phyloP scores from a whole-genome alignment of 2,888 invertebrate species.

The Conchocele bisecta region DNA sequence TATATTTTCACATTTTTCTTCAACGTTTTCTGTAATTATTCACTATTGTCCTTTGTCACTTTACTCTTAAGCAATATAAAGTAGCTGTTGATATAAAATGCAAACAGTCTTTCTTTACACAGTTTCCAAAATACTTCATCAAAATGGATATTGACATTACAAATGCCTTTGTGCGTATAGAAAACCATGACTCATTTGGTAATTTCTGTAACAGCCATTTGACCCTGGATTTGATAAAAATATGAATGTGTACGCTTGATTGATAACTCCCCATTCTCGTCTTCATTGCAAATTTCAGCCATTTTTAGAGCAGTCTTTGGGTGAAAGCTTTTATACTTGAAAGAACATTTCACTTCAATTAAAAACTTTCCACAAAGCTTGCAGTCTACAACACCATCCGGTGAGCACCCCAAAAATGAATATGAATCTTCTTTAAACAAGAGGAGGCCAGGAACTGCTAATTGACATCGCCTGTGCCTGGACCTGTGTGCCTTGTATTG shows the following conservation, averaged over 20 bases:
- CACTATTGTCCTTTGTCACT: not conserved
- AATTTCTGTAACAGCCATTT: slow-evolving; percentile 19
- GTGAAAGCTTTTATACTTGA: slow-evolving; percentile 11
- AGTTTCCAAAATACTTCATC: slow-evolving; percentile 13
- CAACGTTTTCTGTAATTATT: too few species aligned
- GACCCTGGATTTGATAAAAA: slow-evolving; percentile 8
- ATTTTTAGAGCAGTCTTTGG: slow-evolving; percentile 12
- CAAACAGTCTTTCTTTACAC: not conserved
- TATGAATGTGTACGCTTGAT: not conserved
- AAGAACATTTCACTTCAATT: slow-evolving; percentile 19
- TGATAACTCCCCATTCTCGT: not conserved
- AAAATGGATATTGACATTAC: too few species aligned
- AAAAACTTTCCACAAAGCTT: slow-evolving; percentile 19
- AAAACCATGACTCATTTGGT: slow-evolving; percentile 2
- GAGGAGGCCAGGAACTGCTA: slow-evolving; percentile 5
- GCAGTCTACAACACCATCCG: slow-evolving; percentile 11
- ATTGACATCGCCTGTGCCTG: slow-evolving; percentile 11
- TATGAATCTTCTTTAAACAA: not conserved
- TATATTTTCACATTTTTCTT: too few species aligned
- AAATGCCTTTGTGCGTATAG: slow-evolving; percentile 27
- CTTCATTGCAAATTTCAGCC: not conserved
- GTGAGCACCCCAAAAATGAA: slow-evolving; percentile 1
- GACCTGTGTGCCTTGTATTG: slow-evolving; percentile 14
- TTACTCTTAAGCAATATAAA: not conserved
- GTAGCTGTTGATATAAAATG: slow-evolving; percentile 4